A percentile compares a stretch with the other conserved stretches of the same genome.
These are phyloP conservation scores for Hippopotamyrus pictus DNA, from an alignment of 2,797 vertebrate genomes.

Conservation along the genomic window DNA sequence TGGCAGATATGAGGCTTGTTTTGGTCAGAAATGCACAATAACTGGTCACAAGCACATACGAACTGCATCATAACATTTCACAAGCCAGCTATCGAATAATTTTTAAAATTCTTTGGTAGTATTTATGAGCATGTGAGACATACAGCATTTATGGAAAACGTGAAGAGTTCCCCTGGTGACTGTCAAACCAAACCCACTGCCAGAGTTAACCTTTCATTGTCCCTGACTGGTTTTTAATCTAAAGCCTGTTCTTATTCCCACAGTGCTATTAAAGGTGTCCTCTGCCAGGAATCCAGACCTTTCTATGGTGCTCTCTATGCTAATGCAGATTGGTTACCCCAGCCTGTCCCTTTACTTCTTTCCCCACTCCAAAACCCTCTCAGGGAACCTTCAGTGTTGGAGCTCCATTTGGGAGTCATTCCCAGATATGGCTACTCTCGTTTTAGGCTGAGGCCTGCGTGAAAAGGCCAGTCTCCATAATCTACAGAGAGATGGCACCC, in stretches of 20 bases:
- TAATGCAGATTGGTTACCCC: not conserved
- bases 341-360: not conserved
- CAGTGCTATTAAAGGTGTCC: not conserved
- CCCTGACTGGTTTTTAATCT: not conserved
- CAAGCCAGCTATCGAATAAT: constrained; percentile 26
- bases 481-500: constrained; percentile 37
- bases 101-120: constrained; percentile 31
- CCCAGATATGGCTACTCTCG: not conserved
- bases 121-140: constrained; percentile 66
- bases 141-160: constrained; percentile 60
- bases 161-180: constrained; percentile 58
- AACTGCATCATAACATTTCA: constrained; percentile 42
- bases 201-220: constrained; percentile 63
- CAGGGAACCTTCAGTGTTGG: not conserved
- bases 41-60: not conserved
- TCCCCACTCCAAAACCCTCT: not conserved
- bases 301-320: not conserved
- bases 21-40: not conserved
- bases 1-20: not conserved
- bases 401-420: not conserved
- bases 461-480: constrained; percentile 37
- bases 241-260: not conserved
- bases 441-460: constrained; percentile 31
- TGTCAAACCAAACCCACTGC: constrained; percentile 62
- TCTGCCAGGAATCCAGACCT: not conserved